phyloP scores from a whole-genome alignment of 2,113 vertebrate genomes.

The Megaceryle torquata region DNA sequence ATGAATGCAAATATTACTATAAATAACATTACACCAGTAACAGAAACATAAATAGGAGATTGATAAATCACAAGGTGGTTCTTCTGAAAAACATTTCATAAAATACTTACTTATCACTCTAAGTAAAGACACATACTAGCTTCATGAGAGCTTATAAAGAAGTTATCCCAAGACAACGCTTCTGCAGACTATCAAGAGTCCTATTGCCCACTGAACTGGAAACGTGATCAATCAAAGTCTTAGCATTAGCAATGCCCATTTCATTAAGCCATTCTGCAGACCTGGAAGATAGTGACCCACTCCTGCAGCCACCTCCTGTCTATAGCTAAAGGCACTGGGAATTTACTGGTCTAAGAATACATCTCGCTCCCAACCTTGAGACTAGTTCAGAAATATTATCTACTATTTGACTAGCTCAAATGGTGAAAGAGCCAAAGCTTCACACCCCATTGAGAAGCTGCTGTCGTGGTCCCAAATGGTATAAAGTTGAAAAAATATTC shows the following conservation, averaged over 20 bases:
- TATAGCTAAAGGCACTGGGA: neutral
- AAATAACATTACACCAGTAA: neutral
- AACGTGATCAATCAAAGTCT: neutral
- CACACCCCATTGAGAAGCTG: neutral
- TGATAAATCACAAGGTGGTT: fast-evolving
- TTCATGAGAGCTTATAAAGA: neutral
- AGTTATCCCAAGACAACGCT: neutral
- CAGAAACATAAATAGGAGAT: fast-evolving
- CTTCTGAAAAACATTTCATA: neutral
- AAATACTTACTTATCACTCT: neutral
- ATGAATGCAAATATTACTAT: neutral
- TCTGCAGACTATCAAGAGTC: neutral
- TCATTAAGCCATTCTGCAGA: neutral
- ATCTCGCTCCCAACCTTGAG: neutral
- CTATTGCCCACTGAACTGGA: neutral
- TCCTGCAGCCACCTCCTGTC: neutral
- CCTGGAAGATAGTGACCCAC: neutral
- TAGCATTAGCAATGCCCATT: neutral
- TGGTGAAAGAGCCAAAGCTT: neutral
- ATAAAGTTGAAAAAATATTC: neutral
- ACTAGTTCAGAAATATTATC: neutral
- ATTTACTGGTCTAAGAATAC: neutral
- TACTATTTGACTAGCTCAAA: neutral
- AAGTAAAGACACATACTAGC: fast-evolving
- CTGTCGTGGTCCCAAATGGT: neutral